Evolutionary conservation across 2,888 invertebrate species (phyloP).

Genomic region (Timema podura): DNA sequence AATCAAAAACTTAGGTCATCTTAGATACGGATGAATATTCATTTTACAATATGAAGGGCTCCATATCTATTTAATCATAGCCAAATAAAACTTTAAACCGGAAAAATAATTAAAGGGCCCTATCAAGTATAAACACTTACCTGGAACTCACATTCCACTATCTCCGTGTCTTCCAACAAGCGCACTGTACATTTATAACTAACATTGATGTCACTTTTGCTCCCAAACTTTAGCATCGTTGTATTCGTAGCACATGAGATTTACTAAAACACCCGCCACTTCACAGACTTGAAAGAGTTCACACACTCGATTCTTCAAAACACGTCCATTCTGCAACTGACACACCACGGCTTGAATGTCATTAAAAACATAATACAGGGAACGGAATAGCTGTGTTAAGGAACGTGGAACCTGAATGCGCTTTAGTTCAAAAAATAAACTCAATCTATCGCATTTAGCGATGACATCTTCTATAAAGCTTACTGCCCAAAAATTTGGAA

Average conservation of each 20-base stretch:
- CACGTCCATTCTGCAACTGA: slow-evolving; percentile 12
- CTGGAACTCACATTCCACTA: slow-evolving; percentile 90
- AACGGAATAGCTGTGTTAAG: slow-evolving; percentile 25
- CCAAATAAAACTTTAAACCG: neutral
- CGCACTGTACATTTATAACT: slow-evolving; percentile 85
- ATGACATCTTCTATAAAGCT: slow-evolving; percentile 31
- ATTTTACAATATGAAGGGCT: no score
- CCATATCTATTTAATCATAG: no score
- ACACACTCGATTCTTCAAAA: neutral
- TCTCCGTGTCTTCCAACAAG: slow-evolving; percentile 84
- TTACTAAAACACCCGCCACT: slow-evolving; percentile 4
- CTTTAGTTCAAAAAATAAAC: slow-evolving; percentile 33
- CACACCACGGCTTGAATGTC: neutral
- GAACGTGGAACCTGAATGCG: slow-evolving; percentile 28
- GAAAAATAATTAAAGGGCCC: slow-evolving; percentile 20
- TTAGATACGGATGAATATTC: no score
- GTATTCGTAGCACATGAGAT: slow-evolving; percentile 27
- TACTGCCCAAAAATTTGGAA: slow-evolving; percentile 22
- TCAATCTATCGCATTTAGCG: slow-evolving; percentile 28
- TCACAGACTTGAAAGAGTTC: neutral
- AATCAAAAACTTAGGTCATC: no score
- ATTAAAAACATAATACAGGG: slow-evolving; percentile 16
- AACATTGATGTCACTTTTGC: slow-evolving; percentile 70
- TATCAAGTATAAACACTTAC: slow-evolving; percentile 45
- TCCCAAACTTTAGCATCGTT: slow-evolving; percentile 54